These are phyloP conservation scores for Polyodon spathula DNA, from an alignment of 2,113 vertebrate genomes.

Conservation along the genomic window DNA sequence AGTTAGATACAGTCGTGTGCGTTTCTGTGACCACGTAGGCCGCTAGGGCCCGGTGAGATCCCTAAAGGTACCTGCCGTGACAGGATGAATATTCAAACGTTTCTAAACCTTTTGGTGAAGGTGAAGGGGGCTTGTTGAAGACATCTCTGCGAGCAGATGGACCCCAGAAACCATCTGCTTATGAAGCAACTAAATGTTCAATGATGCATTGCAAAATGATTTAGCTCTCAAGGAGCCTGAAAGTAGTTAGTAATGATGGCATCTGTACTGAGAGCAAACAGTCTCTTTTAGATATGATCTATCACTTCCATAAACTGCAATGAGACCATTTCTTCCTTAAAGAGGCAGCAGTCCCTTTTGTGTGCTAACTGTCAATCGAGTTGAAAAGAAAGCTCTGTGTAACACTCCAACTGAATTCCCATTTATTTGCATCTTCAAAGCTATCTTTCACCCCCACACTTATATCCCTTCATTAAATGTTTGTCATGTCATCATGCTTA, in stretches of 20 bases:
- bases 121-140: conserved; percentile 86
- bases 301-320: conserved; percentile 58
- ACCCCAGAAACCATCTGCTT: conserved; percentile 86
- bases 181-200: conserved; percentile 79
- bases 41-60: conserved; percentile 12
- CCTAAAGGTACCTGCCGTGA: conserved; percentile 48
- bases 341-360: conserved; percentile 46
- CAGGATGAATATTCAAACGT: conserved; percentile 60
- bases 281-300: conserved; percentile 85
- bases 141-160: conserved; percentile 86
- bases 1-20: conserved; percentile 8
- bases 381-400: conserved; percentile 3
- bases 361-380: conserved; percentile 8
- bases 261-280: conserved; percentile 76
- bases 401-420: conserved; percentile 5
- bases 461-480: conserved; percentile 23
- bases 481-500: conserved; percentile 42
- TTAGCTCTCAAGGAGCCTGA: conserved; percentile 85
- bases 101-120: conserved; percentile 71
- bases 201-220: conserved; percentile 86
- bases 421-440: conserved; percentile 24
- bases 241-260: conserved; percentile 83
- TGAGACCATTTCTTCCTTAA: conserved; percentile 47
- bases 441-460: conserved; percentile 20
- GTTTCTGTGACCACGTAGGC: conserved; percentile 9